These are phyloP conservation scores for Carassius auratus DNA, from an alignment of 2,113 vertebrate genomes.

Conservation along the genomic window DNA sequence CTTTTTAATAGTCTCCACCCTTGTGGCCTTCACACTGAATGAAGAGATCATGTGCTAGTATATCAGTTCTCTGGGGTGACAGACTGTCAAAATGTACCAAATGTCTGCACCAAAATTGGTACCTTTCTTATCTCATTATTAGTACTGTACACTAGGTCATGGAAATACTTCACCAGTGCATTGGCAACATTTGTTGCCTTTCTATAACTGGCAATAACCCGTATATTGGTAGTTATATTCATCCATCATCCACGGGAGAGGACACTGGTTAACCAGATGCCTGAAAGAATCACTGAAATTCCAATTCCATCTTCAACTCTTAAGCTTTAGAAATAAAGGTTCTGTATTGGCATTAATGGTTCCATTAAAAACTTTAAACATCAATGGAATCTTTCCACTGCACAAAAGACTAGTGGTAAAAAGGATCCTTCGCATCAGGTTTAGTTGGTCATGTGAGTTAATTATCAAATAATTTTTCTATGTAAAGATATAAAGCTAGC, in stretches of 20 bases:
- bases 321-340: no score
- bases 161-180: neutral
- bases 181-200: neutral
- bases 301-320: no score
- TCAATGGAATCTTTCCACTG: neutral
- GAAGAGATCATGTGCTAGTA: neutral
- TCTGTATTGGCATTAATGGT: no score
- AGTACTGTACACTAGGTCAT: neutral
- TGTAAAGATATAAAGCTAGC: neutral
- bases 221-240: neutral
- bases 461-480: neutral
- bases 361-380: neutral
- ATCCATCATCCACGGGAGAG: neutral
- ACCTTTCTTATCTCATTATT: neutral
- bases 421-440: no score
- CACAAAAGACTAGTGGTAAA: neutral
- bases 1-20: neutral
- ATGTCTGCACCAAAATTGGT: neutral
- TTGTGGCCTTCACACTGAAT: constrained; percentile 5
- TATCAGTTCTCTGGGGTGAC: neutral
- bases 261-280: no score
- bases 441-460: neutral
- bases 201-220: neutral
- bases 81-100: neutral
- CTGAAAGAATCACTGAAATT: no score